Conservation (phyloP, 2,113 vertebrate genomes). For the Oenanthe oenanthe region DNA sequence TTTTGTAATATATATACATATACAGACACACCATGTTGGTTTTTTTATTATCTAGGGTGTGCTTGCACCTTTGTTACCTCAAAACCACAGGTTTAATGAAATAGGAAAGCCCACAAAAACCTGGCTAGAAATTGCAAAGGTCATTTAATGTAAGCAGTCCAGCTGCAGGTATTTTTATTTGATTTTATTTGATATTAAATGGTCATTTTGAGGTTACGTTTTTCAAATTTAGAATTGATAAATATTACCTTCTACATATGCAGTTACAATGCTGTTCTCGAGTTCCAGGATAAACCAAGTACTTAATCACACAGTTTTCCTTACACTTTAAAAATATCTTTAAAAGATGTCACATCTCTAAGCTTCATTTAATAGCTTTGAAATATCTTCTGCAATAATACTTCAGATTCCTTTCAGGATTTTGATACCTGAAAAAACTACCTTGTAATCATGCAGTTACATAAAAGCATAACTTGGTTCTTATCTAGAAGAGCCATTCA, state of each 20-base stretch:
- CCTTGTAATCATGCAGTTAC: not conserved
- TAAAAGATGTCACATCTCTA: not conserved
- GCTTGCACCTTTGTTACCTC: not conserved
- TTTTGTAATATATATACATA: not conserved
- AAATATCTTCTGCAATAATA: not conserved
- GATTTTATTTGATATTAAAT: not conserved
- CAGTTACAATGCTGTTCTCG: not conserved
- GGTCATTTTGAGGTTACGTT: not conserved
- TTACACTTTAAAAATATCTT: not conserved
- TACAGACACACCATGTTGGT: fast-evolving
- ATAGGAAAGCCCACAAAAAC: not conserved
- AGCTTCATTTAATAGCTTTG: not conserved
- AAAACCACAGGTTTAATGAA: not conserved
- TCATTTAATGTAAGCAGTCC: not conserved
- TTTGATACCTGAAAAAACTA: not conserved
- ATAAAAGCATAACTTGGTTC: not conserved
- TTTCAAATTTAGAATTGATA: not conserved
- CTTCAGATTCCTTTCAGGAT: not conserved
- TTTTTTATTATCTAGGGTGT: not conserved
- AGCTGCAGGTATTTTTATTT: not conserved
- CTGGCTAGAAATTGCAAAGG: not conserved
- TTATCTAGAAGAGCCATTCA: not conserved
- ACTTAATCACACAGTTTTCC: not conserved
- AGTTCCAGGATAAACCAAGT: not conserved
- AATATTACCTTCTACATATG: not conserved